Percentiles rank a stretch among this genome's conserved stretches.
phyloP scores from a whole-genome alignment of 2,113 vertebrate genomes.

The Dromas ardeola region DNA sequence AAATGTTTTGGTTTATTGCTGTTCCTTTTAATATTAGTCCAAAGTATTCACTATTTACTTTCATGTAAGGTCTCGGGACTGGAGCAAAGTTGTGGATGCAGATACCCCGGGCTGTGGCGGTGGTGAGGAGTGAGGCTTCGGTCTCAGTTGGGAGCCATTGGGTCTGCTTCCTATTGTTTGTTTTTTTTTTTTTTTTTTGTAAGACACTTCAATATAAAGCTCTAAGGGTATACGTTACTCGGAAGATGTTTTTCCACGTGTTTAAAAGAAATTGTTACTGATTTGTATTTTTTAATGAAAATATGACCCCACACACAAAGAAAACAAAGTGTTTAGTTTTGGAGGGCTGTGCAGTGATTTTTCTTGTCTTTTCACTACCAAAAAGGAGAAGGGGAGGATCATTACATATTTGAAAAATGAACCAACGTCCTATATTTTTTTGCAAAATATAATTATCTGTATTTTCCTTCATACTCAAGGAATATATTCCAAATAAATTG shows the following conservation, averaged over 20 bases:
- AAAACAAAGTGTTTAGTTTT: background rate
- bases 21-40: background rate
- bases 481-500: background rate
- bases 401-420: background rate
- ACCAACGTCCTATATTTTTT: background rate
- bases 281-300: background rate
- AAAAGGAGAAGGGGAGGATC: background rate
- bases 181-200: too few species aligned
- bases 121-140: background rate
- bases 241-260: background rate
- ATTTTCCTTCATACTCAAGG: background rate
- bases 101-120: background rate
- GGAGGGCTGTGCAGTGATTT: background rate
- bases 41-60: background rate
- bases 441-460: background rate
- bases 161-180: background rate
- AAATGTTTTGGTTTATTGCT: background rate
- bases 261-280: background rate
- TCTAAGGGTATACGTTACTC: background rate
- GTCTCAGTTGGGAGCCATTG: background rate
- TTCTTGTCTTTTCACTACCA: background rate
- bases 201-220: background rate
- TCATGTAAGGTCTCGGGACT: background rate
- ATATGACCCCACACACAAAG: rapidly evolving
- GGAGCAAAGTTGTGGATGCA: background rate